These are phyloP conservation scores for Ctenosaura bakeri DNA, from an alignment of 2,797 vertebrate species.

Conservation along the genomic window DNA sequence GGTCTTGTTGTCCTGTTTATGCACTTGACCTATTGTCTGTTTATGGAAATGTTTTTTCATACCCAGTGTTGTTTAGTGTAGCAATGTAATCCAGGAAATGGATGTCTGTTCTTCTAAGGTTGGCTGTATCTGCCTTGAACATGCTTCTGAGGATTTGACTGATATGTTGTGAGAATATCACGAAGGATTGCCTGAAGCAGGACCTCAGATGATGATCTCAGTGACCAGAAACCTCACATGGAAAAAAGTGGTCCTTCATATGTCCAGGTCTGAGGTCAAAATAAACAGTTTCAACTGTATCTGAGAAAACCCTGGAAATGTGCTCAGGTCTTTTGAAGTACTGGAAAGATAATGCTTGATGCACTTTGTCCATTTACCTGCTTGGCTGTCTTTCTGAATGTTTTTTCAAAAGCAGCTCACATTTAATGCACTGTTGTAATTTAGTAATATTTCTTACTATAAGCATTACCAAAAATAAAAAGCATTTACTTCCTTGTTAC, in stretches of 20 bases:
- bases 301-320: background rate
- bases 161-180: background rate
- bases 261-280: background rate
- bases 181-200: background rate
- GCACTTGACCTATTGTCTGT: background rate
- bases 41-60: background rate
- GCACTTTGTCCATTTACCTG: background rate
- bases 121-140: background rate
- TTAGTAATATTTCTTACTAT: background rate
- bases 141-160: background rate
- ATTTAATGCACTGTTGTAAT: background rate
- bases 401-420: background rate
- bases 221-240: background rate
- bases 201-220: background rate
- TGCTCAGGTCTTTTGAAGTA: background rate
- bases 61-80: background rate
- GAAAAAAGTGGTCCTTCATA: background rate
- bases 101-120: background rate
- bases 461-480: background rate
- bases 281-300: background rate
- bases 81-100: background rate
- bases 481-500: background rate
- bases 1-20: background rate
- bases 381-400: background rate
- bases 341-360: background rate